Percentiles rank a stretch among this genome's conserved stretches.
phyloP scores from a whole-genome alignment of 2,888 invertebrate genomes.

The Cartodere bifasciata region DNA sequence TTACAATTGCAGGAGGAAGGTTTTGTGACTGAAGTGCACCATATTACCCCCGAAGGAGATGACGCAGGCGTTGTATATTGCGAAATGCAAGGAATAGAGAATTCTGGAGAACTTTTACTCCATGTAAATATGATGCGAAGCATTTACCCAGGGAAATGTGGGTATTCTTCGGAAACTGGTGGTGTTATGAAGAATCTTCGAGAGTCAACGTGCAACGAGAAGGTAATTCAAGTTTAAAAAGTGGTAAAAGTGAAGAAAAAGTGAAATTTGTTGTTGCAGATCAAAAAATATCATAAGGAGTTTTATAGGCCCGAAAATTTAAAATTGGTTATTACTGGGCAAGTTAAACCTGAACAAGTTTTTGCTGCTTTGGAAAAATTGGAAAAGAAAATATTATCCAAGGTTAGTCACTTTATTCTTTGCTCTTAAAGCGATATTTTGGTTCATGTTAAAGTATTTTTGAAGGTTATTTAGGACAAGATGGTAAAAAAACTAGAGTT shows the following conservation, averaged over 20 bases:
- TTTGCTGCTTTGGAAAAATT: slow-evolving; percentile 58
- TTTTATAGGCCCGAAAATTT: slow-evolving; percentile 86
- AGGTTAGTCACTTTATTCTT: no score
- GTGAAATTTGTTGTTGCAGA: slow-evolving; percentile 36
- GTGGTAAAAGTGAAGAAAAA: background rate
- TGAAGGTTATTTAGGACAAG: no score
- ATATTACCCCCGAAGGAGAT: slow-evolving; percentile 75
- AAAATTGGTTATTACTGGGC: slow-evolving; percentile 70
- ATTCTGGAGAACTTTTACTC: slow-evolving; percentile 61
- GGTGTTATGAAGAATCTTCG: slow-evolving; percentile 76
- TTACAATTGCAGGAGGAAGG: slow-evolving; percentile 65
- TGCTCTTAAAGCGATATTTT: background rate
- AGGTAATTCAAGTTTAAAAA: slow-evolving; percentile 40
- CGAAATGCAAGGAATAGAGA: slow-evolving; percentile 84
- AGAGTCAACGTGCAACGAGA: slow-evolving; percentile 64
- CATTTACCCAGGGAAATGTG: slow-evolving; percentile 69
- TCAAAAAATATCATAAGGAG: slow-evolving; percentile 65
- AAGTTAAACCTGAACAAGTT: slow-evolving; percentile 61
- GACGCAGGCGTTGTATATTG: slow-evolving; percentile 93
- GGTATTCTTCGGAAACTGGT: slow-evolving; percentile 76
- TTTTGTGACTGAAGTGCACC: slow-evolving; percentile 84
- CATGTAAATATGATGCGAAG: slow-evolving; percentile 50
- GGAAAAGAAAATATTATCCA: slow-evolving; percentile 62
- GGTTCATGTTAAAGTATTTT: background rate
- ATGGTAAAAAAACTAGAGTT: no score